A percentile compares a stretch with the other conserved stretches of the same genome.
These are phyloP conservation scores for Cephus pulcher DNA, from an alignment of 2,888 invertebrate species.

Conservation along the genomic window DNA sequence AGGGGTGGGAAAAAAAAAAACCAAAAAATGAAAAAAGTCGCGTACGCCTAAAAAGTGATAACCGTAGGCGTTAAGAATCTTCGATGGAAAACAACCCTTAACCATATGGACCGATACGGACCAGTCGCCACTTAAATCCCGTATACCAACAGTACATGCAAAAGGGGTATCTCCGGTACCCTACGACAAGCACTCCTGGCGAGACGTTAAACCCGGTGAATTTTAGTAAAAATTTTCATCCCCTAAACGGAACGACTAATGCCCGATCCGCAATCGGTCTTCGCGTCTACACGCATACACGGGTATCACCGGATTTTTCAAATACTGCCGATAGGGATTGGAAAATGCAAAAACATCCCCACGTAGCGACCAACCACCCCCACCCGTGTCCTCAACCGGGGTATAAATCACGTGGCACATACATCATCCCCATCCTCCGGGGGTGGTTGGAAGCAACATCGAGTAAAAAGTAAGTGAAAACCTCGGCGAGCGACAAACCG, in stretches of 20 bases:
- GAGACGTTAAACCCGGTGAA: accelerated
- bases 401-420: slow-evolving; percentile 48
- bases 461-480: slow-evolving; percentile 50
- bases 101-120: background rate
- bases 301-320: background rate
- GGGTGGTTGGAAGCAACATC: slow-evolving; percentile 31
- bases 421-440: slow-evolving; percentile 39
- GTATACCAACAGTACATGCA: background rate
- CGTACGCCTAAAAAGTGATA: background rate
- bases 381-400: slow-evolving; percentile 30
- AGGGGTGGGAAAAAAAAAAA: background rate
- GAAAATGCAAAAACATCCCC: slow-evolving; percentile 14
- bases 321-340: background rate
- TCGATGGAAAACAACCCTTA: background rate
- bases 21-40: background rate
- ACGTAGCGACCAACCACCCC: slow-evolving; percentile 3
- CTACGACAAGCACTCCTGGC: background rate
- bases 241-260: background rate
- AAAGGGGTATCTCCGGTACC: background rate
- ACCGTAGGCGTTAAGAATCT: background rate
- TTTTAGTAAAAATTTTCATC: background rate
- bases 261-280: background rate
- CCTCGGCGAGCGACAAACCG: slow-evolving; percentile 50
- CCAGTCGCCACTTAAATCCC: background rate
- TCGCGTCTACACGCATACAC: background rate